phyloP scores from a whole-genome alignment of 1,140 invertebrate species.

The Leptinotarsa defecta region DNA sequence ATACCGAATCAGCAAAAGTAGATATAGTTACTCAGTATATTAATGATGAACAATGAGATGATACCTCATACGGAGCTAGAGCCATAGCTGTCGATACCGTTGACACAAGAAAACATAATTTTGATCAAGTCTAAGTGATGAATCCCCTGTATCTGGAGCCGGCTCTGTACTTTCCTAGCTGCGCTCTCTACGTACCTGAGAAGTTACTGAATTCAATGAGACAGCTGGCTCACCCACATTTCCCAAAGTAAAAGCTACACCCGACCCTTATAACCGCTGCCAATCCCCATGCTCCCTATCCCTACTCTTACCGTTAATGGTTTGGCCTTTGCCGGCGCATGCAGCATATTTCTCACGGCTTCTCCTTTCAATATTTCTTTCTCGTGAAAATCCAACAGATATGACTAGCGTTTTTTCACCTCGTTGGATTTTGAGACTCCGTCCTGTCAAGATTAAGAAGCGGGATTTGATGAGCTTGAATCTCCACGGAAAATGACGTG shows the following conservation, averaged over 20 bases:
- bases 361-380: conserved; percentile 5
- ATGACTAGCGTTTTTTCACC: neutral
- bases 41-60: no score
- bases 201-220: neutral
- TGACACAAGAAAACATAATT: no score
- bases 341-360: neutral
- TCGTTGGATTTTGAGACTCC: neutral
- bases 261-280: neutral
- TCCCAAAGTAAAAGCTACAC: neutral
- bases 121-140: no score
- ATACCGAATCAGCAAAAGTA: no score
- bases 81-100: no score
- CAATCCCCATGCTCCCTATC: neutral
- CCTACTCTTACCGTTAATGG: neutral
- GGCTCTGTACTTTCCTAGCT: neutral
- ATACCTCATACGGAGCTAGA: no score
- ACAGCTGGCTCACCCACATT: neutral
- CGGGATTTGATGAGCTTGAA: neutral
- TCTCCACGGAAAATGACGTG: neutral
- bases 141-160: neutral
- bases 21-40: no score
- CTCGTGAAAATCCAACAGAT: neutral
- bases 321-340: neutral
- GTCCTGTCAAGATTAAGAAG: neutral
- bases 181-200: neutral